Conservation (phyloP, 1,140 invertebrate genomes). For the Octopus sinensis region DNA sequence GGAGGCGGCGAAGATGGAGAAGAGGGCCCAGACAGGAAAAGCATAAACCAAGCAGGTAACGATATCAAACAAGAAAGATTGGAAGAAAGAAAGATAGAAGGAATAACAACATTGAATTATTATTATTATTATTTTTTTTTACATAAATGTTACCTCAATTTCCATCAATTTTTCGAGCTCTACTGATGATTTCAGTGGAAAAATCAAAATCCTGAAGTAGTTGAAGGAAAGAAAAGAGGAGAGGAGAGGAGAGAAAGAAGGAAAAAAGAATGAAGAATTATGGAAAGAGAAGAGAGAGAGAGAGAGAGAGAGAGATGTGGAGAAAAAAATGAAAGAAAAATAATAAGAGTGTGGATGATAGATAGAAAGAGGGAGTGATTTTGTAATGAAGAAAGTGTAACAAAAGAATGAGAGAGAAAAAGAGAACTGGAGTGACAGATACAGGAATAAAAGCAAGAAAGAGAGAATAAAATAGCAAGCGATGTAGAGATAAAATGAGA, state of each 20-base stretch:
- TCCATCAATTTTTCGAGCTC: neutral
- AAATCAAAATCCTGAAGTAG: neutral
- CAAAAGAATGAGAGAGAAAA: neutral
- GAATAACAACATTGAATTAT: too few species aligned
- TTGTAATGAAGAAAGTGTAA: neutral
- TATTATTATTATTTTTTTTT: too few species aligned
- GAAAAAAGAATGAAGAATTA: neutral
- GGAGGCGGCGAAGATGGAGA: too few species aligned
- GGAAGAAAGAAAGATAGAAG: too few species aligned
- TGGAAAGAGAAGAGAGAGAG: neutral
- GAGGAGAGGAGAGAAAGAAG: neutral
- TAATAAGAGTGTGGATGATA: neutral
- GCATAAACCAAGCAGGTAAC: too few species aligned
- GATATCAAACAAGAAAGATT: too few species aligned
- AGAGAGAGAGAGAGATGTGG: neutral
- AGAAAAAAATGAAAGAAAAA: neutral
- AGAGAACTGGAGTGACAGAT: neutral
- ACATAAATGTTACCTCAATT: too few species aligned
- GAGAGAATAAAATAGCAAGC: neutral
- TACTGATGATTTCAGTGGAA: neutral
- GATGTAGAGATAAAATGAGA: neutral
- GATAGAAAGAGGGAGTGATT: neutral
- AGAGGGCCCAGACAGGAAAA: too few species aligned
- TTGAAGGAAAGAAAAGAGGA: neutral
- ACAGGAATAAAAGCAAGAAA: neutral